Evolutionary conservation across 1,140 invertebrate species (phyloP), one percentile per base, ranked within the genome.

Genomic region (Tetranychus cinnabarinus): DNA sequence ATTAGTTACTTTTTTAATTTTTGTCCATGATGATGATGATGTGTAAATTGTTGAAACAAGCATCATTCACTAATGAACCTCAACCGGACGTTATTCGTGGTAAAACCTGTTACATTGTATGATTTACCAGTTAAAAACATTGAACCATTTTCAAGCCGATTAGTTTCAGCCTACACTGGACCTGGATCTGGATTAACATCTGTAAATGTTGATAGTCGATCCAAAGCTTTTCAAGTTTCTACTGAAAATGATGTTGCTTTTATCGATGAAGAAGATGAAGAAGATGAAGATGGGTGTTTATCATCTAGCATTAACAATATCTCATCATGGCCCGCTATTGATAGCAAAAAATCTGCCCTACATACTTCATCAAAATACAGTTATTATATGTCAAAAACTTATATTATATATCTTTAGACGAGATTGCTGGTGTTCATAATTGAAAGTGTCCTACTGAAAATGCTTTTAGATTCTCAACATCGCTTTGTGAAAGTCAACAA

Each of bases 401-500:
- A 13, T n/a, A 60, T 52, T n/a, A 23, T 7, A 10, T 31, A 23
- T 42, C 39, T 12, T 34, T 46, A 3, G 63, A 66, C 52, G 71
- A 73, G 59, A 72, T 82, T 47, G 82, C 81, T 36, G 81, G 82
- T 54, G 74, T 82, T n/a, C 64, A 72, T 1, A 76, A 84, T 69
- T 86, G 83, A 83, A 79, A 78, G 66, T 73, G 72, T 62, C 76
- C 80, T 57, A 75, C 80, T 39, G 77, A 80, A 52, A 74, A 74
- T 63, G 81, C 82, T 2, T 86, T 79, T 68, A 85, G 84, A 59
- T 65, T 74, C 36, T 75, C 77, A 7, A 75, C 82, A 34, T 84
- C 82, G 0, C 71, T 88, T 2, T 88, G 88, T 67, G 85, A 88
- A 70, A 78, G 77, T 62, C 85, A 61, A 71, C 82, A 34, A 86